Evolutionary conservation across 2,888 invertebrate genomes (phyloP).

Genomic region (Chloromyia formosa): DNA sequence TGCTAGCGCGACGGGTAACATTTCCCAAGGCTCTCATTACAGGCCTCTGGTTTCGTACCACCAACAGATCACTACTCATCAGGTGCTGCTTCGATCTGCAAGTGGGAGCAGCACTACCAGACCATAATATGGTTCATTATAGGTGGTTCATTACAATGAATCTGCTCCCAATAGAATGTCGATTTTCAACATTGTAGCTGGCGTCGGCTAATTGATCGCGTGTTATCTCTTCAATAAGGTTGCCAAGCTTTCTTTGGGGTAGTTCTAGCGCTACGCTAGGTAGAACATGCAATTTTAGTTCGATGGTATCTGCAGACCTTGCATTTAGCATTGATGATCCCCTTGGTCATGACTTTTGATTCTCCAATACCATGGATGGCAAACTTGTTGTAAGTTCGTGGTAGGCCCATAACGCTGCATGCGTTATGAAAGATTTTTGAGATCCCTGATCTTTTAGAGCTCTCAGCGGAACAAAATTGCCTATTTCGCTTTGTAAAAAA

Average conservation of each 20-base stretch:
- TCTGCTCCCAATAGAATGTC: not conserved
- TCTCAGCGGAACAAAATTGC: not conserved
- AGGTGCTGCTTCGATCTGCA: no score
- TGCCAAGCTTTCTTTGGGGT: not conserved
- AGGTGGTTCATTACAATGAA: no score
- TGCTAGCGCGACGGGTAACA: no score
- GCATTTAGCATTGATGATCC: not conserved
- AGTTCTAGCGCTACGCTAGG: not conserved
- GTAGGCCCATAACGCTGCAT: not conserved
- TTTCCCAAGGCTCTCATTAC: no score
- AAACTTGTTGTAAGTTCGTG: not conserved
- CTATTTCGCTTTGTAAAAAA: no score
- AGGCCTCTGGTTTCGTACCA: no score
- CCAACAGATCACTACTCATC: no score
- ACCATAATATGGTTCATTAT: no score
- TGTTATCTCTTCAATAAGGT: no score
- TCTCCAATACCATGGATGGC: not conserved
- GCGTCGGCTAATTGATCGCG: not conserved
- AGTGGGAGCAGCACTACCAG: no score
- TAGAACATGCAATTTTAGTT: not conserved
- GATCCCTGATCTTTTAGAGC: not conserved
- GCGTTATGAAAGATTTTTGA: not conserved
- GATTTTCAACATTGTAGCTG: not conserved
- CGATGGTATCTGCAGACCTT: not conserved
- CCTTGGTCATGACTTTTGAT: not conserved